A percentile compares a stretch with the other conserved stretches of the same genome.
Conservation (phyloP, 2,888 invertebrate genomes). For the Drosophila robusta region DNA sequence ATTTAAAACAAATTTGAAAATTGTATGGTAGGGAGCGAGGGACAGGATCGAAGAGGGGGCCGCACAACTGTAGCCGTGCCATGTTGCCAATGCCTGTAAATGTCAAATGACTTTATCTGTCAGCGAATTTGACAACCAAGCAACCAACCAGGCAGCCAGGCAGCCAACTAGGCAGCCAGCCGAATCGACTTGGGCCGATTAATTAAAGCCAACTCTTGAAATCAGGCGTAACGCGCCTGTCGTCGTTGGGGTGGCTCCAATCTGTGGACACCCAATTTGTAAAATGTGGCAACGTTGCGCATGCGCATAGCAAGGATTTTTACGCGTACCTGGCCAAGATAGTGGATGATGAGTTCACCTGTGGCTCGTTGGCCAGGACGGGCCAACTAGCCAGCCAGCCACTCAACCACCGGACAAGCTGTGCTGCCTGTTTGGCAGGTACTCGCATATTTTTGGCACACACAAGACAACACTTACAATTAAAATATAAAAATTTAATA, state of each 20-base stretch:
- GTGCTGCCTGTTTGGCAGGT: constrained; percentile 67
- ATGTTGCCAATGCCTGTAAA: constrained; percentile 76
- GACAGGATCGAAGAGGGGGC: not conserved
- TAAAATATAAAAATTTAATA: constrained; percentile 60
- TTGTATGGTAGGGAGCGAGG: constrained; percentile 33
- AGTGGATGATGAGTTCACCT: constrained; percentile 54
- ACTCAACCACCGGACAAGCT: constrained; percentile 34
- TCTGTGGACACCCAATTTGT: constrained; percentile 57
- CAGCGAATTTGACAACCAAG: constrained; percentile 76
- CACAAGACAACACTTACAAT: constrained; percentile 58
- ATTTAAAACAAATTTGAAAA: constrained; percentile 79
- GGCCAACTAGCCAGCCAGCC: not conserved
- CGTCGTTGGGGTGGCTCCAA: constrained; percentile 42
- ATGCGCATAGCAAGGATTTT: constrained; percentile 28
- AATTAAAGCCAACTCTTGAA: constrained; percentile 64
- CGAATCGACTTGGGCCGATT: constrained; percentile 54
- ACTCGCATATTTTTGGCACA: constrained; percentile 42
- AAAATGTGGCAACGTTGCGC: constrained; percentile 41
- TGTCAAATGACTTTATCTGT: constrained; percentile 81
- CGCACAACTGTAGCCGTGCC: constrained; percentile 34
- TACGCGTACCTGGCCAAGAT: not conserved
- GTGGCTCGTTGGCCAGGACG: constrained; percentile 1
- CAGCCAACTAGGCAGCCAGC: constrained; percentile 3
- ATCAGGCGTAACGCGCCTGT: constrained; percentile 67
- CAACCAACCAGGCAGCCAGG: constrained; percentile 1